phyloP scores from a whole-genome alignment of 2,888 invertebrate species.

The Cephus sareptanus region DNA sequence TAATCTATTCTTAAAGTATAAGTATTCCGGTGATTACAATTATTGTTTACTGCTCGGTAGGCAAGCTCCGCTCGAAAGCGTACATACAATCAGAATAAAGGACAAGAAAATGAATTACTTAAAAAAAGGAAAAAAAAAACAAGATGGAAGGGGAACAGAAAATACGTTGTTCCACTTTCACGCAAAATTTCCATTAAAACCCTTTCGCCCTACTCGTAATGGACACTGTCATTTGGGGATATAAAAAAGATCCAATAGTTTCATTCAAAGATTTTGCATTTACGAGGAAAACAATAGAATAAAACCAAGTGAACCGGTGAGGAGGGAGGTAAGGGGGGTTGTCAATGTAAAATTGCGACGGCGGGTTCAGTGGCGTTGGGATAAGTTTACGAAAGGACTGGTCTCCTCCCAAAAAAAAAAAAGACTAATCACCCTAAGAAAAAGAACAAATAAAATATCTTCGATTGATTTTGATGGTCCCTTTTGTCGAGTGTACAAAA shows the following conservation, averaged over 20 bases:
- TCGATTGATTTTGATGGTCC: constrained; percentile 21
- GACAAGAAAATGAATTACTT: constrained; percentile 28
- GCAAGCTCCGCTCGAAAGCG: constrained; percentile 55
- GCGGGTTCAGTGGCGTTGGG: neutral
- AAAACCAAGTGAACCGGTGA: constrained; percentile 14
- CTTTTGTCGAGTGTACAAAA: constrained; percentile 24
- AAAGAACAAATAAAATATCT: constrained; percentile 1
- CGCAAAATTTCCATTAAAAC: neutral
- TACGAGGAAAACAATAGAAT: constrained; percentile 4
- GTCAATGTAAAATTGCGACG: neutral
- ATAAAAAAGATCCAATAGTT: neutral
- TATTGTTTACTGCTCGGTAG: constrained; percentile 52
- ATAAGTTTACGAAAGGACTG: neutral
- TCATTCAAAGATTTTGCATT: neutral
- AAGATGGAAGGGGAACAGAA: constrained; percentile 22
- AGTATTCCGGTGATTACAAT: constrained; percentile 17
- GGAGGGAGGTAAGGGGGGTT: neutral
- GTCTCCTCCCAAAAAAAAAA: neutral
- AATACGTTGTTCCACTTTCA: neutral
- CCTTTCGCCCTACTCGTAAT: neutral
- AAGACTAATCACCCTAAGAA: neutral
- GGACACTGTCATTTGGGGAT: neutral
- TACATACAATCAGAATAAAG: constrained; percentile 51
- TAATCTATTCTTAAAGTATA: constrained; percentile 35
- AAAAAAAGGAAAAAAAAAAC: constrained; percentile 22